Evolutionary conservation across 2,888 invertebrate genomes (phyloP).

Genomic region (Agrotis ipsilon): DNA sequence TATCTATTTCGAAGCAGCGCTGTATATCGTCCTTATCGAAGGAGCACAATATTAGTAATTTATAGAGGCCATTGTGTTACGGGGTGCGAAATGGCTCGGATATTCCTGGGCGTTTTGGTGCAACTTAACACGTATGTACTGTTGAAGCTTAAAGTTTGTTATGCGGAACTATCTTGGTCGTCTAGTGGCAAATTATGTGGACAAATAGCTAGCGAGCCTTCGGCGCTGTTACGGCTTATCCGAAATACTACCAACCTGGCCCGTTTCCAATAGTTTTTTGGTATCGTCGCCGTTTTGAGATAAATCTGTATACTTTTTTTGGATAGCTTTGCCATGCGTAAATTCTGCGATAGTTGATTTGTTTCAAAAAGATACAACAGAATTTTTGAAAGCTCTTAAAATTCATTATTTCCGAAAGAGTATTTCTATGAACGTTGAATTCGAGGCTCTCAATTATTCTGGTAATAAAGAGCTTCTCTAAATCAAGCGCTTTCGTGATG

Average conservation of each 20-base stretch:
- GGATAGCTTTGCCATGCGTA: conserved; percentile 19
- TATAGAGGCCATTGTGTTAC: conserved; percentile 41
- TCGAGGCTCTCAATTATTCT: conserved; percentile 53
- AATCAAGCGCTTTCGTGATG: conserved; percentile 73
- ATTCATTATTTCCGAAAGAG: conserved; percentile 31
- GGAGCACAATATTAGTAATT: conserved; percentile 31
- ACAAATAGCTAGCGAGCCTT: conserved; percentile 67
- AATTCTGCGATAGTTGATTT: conserved; percentile 30
- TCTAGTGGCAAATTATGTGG: conserved; percentile 72
- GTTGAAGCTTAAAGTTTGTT: conserved; percentile 66
- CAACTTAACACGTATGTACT: conserved; percentile 68
- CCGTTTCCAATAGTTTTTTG: conserved; percentile 49
- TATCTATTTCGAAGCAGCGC: conserved; percentile 12
- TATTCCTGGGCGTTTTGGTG: conserved; percentile 51
- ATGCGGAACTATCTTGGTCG: conserved; percentile 68
- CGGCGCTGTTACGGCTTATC: conserved; percentile 56
- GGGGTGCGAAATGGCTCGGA: conserved; percentile 56
- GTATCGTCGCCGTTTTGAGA: conserved; percentile 39
- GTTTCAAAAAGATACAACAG: conserved; percentile 14
- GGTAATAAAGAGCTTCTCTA: conserved; percentile 63
- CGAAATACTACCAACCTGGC: conserved; percentile 51
- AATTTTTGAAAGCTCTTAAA: conserved; percentile 11
- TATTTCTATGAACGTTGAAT: conserved; percentile 32
- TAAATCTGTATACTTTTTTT: conserved; percentile 53
- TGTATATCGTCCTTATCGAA: conserved; percentile 42